These are phyloP conservation scores for Lepidochitona cinerea DNA, from an alignment of 2,888 invertebrate genomes.

Conservation along the genomic window DNA sequence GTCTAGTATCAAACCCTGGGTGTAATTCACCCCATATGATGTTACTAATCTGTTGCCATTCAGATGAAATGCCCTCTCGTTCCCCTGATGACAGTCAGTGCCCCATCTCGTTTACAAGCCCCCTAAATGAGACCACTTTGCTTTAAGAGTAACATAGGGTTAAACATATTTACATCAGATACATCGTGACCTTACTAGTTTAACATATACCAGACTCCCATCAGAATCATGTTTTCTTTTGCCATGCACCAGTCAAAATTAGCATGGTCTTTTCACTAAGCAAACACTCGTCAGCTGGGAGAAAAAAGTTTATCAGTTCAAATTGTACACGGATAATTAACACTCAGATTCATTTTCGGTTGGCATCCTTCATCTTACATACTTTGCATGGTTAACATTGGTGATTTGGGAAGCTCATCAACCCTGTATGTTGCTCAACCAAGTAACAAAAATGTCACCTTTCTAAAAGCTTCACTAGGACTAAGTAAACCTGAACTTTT, in stretches of 20 bases:
- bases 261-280: too few species aligned
- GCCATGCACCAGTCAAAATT: too few species aligned
- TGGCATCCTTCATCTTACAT: too few species aligned
- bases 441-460: background rate
- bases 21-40: constrained; percentile 2
- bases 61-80: constrained; percentile 1
- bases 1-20: background rate
- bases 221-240: too few species aligned
- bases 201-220: too few species aligned
- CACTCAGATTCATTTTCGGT: too few species aligned
- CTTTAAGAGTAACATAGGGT: background rate
- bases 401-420: too few species aligned
- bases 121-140: background rate
- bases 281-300: too few species aligned
- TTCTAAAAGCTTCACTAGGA: background rate
- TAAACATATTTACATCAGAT: background rate
- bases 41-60: background rate
- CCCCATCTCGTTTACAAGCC: background rate
- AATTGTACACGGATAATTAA: too few species aligned
- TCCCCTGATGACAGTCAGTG: background rate
- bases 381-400: too few species aligned
- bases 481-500: background rate
- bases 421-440: too few species aligned
- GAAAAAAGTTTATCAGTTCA: too few species aligned
- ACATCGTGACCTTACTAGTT: background rate